Percentiles rank a stretch among this genome's conserved stretches.
phyloP scores from a whole-genome alignment of 2,888 invertebrate genomes.

The Acronicta psi region DNA sequence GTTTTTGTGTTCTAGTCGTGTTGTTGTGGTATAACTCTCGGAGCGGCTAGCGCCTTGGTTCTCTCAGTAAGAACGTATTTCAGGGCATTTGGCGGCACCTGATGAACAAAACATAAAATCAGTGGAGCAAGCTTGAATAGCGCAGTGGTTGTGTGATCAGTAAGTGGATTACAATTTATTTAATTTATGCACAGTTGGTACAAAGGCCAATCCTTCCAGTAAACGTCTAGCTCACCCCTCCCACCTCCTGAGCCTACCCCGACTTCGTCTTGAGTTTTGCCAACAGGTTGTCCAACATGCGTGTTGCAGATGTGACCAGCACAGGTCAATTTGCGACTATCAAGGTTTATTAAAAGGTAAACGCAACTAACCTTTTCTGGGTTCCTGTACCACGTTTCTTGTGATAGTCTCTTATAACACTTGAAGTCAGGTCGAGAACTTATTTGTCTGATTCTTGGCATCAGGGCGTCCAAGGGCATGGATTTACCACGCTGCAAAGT shows the following conservation, averaged over 20 bases:
- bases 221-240: too few relatives aligned
- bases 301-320: too few relatives aligned
- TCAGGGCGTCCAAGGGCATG: constrained; percentile 69
- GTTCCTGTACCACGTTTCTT: constrained; percentile 79
- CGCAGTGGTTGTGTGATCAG: too few relatives aligned
- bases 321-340: too few relatives aligned
- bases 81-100: constrained; percentile 79
- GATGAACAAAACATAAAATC: constrained; percentile 21
- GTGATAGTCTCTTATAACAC: constrained; percentile 74
- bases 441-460: constrained; percentile 73
- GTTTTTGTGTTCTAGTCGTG: constrained; percentile 2
- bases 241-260: too few relatives aligned
- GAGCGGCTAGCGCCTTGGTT: constrained; percentile 76
- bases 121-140: too few relatives aligned
- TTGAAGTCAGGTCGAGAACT: constrained; percentile 69
- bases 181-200: too few relatives aligned
- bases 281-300: too few relatives aligned
- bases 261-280: too few relatives aligned
- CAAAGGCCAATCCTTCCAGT: too few relatives aligned
- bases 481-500: constrained; percentile 72
- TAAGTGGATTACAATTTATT: too few relatives aligned
- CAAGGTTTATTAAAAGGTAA: not conserved
- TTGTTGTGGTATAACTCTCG: constrained; percentile 66
- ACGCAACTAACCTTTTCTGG: constrained; percentile 75
- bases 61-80: constrained; percentile 79